Percentiles rank a stretch among this genome's conserved stretches.
These are phyloP conservation scores for Popillia japonica DNA, from an alignment of 1,140 invertebrate species.

Conservation along the genomic window DNA sequence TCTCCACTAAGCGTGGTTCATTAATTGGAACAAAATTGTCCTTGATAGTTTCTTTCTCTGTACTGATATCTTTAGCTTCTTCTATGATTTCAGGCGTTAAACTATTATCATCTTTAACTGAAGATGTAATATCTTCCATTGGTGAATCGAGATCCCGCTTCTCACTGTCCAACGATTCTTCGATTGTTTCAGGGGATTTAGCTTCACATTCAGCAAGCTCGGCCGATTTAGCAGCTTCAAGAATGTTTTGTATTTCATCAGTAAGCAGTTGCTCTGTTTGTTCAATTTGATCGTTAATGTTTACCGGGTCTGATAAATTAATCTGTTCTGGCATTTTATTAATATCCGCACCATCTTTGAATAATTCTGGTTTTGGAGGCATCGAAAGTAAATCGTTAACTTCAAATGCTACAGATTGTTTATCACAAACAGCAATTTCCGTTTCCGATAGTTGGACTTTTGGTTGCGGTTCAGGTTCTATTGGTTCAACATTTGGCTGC, in stretches of 20 bases:
- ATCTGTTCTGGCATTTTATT: not conserved
- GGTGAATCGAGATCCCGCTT: conserved; percentile 40
- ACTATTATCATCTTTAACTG: conserved; percentile 51
- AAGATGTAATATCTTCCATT: conserved; percentile 52
- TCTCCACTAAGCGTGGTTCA: not conserved
- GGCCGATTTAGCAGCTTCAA: not conserved
- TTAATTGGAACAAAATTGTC: conserved; percentile 14
- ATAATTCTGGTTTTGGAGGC: not conserved
- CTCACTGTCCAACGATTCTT: conserved; percentile 21
- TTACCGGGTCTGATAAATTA: not conserved
- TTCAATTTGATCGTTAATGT: not conserved
- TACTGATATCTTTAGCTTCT: conserved; percentile 37
- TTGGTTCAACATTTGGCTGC: too few relatives aligned
- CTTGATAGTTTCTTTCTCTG: conserved; percentile 28
- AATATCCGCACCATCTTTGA: not conserved
- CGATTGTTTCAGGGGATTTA: conserved; percentile 4
- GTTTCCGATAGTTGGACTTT: not conserved
- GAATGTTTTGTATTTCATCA: conserved; percentile 2
- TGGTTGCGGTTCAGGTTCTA: too few relatives aligned
- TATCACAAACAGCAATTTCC: not conserved
- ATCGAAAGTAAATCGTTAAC: not conserved
- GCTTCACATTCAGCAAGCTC: not conserved
- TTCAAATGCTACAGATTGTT: not conserved
- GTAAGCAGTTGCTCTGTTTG: not conserved
- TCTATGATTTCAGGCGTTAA: conserved; percentile 42